Conservation (phyloP, 2,797 vertebrate genomes). For the Forpus xanthops region DNA sequence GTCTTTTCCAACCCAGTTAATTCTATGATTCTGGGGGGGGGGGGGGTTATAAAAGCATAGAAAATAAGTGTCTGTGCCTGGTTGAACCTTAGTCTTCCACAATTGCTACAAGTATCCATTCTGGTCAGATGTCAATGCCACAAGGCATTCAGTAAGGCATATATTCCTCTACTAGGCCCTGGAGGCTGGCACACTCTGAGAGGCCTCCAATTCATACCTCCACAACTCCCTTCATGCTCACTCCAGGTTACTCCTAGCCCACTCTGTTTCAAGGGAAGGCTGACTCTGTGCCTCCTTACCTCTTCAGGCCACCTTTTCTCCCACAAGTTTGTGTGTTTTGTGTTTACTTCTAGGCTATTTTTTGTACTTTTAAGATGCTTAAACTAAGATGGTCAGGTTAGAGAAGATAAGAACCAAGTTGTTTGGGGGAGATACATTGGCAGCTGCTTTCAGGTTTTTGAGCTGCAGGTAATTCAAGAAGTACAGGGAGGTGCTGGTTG, state of each 20-base stretch:
- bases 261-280: background rate
- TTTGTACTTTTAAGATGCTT: background rate
- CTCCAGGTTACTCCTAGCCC: background rate
- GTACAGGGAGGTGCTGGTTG: background rate
- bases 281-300: background rate
- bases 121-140: background rate
- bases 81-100: background rate
- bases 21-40: no score
- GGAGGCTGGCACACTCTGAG: background rate
- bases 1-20: background rate
- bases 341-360: background rate
- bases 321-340: background rate
- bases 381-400: background rate
- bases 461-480: background rate
- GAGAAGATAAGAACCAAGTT: background rate
- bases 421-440: background rate
- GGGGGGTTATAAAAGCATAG: background rate
- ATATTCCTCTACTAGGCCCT: background rate
- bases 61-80: background rate
- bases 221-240: background rate
- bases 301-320: background rate
- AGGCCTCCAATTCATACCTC: background rate
- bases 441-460: background rate
- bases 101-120: background rate
- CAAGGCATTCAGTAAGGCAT: fast-evolving